Percentiles rank a stretch among this genome's conserved stretches.
Conservation (phyloP, 2,888 invertebrate genomes). For the Poecilobothrus nobilitatus region DNA sequence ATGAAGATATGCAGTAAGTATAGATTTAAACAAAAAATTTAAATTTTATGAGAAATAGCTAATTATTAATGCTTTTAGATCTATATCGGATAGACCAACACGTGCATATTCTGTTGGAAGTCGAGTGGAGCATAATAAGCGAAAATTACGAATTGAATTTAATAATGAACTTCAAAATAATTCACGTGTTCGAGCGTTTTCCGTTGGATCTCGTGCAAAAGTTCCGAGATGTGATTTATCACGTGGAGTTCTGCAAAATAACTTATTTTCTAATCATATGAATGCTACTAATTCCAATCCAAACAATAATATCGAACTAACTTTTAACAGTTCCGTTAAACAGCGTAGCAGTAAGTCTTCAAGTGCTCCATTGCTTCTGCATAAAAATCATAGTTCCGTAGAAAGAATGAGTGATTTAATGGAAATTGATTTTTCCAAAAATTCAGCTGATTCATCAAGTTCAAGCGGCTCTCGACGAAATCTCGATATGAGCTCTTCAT, state of each 20-base stretch:
- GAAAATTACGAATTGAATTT: constrained; percentile 45
- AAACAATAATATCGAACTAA: constrained; percentile 25
- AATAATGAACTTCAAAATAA: constrained; percentile 43
- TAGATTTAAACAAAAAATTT: not conserved
- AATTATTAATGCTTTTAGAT: constrained; percentile 29
- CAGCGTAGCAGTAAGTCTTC: constrained; percentile 50
- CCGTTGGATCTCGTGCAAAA: constrained; percentile 63
- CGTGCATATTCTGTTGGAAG: constrained; percentile 82
- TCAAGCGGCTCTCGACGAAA: constrained; percentile 6
- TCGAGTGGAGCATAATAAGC: constrained; percentile 57
- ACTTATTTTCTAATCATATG: constrained; percentile 27
- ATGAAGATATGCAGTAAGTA: constrained; percentile 47
- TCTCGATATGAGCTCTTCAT: constrained; percentile 17
- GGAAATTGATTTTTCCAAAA: constrained; percentile 65
- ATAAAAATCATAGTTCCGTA: constrained; percentile 46
- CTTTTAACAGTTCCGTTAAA: constrained; percentile 20
- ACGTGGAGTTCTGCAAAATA: constrained; percentile 30
- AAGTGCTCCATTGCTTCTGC: constrained; percentile 58
- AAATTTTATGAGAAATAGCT: not conserved
- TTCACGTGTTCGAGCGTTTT: constrained; percentile 63
- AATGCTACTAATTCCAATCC: constrained; percentile 28
- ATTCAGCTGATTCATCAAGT: constrained; percentile 27
- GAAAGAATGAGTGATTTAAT: constrained; percentile 69
- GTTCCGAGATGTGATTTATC: constrained; percentile 38
- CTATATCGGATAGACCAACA: constrained; percentile 49